Evolutionary conservation across 2,797 vertebrate genomes (phyloP).

Genomic region (Petrocephalus schoutedeni): DNA sequence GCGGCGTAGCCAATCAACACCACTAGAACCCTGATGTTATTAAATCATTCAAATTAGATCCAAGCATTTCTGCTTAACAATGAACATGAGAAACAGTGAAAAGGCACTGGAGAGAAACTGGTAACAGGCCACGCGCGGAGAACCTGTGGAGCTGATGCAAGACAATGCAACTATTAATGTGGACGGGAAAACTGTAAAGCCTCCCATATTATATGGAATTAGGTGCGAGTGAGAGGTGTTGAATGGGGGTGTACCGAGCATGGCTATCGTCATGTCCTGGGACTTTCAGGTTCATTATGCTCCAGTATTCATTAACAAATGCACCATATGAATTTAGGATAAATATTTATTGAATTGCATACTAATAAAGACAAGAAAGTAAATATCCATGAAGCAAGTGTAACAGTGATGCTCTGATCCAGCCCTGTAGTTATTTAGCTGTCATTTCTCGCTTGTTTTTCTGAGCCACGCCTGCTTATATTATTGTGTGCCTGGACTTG

Average conservation of each 20-base stretch:
- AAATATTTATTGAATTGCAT: not conserved
- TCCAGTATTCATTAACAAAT: not conserved
- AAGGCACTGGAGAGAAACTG: not conserved
- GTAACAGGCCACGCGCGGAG: not conserved
- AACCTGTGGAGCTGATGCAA: conserved; percentile 1
- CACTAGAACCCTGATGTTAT: not conserved
- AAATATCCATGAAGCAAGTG: not conserved
- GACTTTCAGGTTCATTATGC: not conserved
- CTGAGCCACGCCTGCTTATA: not conserved
- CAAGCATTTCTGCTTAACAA: not conserved
- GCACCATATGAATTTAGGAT: not conserved
- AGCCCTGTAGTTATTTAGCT: not conserved
- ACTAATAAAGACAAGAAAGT: not conserved
- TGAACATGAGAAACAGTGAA: not conserved
- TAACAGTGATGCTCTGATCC: not conserved
- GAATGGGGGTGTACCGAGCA: not conserved
- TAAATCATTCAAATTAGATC: not conserved
- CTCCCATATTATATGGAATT: conserved; percentile 13
- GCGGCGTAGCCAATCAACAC: not conserved
- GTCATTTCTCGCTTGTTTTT: not conserved
- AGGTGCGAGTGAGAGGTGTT: not conserved
- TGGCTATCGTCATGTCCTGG: not conserved
- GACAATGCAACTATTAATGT: conserved; percentile 5
- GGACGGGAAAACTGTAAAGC: not conserved
- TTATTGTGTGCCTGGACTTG: conserved; percentile 11